Base-by-base conservation (phyloP, 1,140 invertebrate genomes). In the Solen grandis region DNA sequence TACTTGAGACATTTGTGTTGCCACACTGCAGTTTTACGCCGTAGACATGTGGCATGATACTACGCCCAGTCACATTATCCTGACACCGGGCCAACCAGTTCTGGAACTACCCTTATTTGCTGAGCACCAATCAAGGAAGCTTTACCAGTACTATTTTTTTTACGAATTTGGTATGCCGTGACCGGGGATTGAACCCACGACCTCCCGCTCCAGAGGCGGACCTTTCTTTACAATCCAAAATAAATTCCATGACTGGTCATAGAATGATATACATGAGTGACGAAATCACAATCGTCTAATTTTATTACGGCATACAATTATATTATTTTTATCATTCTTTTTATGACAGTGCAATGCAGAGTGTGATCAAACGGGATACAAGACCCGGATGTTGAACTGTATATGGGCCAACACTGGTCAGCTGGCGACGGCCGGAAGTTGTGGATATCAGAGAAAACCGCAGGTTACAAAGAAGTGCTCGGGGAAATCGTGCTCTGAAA, bases 371-470 rank as follows among this genome's bases (percentile, higher is more conserved):
- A 73, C 69, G 35, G 85, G 87, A 4, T 69, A 81, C 54, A 84
- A 85, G 55, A 84, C 81, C 5, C 68, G 87, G 25, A 85, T 83
- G 70, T 63, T 87, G 33, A 84, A 68, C 8, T 88, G 87, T 65
- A 57, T 85, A 10, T 88, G 87, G 87, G 50, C 81, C 33, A 66
- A 46, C 13, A 84, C 52, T 41, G 83, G 81, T n/a, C 22, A 52
- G 22, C 80, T 81, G 19, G 84, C 77, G 4, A 54, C 85, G 8
- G 69, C 72, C 0, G 69, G 84, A 25, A 83, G 65, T 59, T 88
- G 87, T 83, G 73, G 80, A n/a, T 33, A 52, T 31, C 2, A 87
- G 36, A 52, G 31, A 19, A 74, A 83, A 46, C 87, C 87, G 0
- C 33, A 62, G n/a, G 63, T 81, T 8, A 66, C 46, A 13, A 57